Percentiles rank a stretch among this genome's conserved stretches.
Evolutionary conservation across 2,888 invertebrate genomes (phyloP).

Genomic region (Polydesmus complanatus): DNA sequence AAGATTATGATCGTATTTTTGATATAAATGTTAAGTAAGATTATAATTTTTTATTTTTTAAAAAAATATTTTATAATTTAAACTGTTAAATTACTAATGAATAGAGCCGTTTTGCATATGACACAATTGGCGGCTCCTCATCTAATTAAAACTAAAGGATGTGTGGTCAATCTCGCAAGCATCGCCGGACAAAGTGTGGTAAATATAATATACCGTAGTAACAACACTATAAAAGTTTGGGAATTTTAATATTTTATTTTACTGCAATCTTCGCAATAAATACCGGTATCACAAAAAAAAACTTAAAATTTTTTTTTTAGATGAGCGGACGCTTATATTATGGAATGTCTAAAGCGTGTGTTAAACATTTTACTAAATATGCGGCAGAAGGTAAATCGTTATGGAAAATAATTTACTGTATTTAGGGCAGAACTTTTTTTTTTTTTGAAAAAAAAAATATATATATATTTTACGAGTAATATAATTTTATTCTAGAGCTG

Average conservation of each 20-base stretch:
- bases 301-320: not conserved
- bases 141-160: not conserved
- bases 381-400: not conserved
- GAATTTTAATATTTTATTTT: not conserved
- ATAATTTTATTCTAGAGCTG: conserved; percentile 3
- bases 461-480: not conserved
- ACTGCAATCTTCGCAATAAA: not conserved
- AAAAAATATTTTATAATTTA: not conserved
- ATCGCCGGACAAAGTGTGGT: not conserved
- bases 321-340: not conserved
- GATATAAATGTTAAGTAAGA: conserved; percentile 11
- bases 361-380: not conserved
- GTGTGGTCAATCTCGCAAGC: not conserved
- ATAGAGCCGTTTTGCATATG: conserved; percentile 1
- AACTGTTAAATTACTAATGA: not conserved
- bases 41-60: not conserved
- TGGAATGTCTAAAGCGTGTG: not conserved
- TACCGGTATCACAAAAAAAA: too few relatives aligned
- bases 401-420: too few relatives aligned
- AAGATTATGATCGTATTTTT: conserved; percentile 12
- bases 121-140: not conserved
- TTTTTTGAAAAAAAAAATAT: not conserved
- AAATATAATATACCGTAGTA: not conserved
- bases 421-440: not conserved
- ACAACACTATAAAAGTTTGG: too few relatives aligned